phyloP scores from a whole-genome alignment of 1,140 invertebrate genomes.

The Lethrus apterus region DNA sequence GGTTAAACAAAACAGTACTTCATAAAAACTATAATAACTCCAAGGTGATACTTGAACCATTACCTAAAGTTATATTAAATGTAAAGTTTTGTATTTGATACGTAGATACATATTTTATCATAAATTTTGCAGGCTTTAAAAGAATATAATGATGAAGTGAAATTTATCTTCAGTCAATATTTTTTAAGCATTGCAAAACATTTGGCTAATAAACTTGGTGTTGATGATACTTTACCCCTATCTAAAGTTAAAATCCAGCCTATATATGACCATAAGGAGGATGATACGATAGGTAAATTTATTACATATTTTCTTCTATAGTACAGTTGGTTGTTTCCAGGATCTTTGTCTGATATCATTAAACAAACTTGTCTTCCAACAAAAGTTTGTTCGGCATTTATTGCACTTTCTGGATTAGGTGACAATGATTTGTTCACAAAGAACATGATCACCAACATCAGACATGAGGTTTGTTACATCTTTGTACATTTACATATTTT shows the following conservation, averaged over 20 bases:
- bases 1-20: not conserved
- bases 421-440: conserved; percentile 9
- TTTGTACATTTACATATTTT: too few species aligned
- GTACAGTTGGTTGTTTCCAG: too few species aligned
- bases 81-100: conserved; percentile 6
- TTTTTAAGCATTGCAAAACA: conserved; percentile 8
- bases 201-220: not conserved
- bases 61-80: conserved; percentile 6
- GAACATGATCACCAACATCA: conserved; percentile 12
- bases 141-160: conserved; percentile 13
- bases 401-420: conserved; percentile 12
- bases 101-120: too few species aligned
- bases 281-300: too few species aligned
- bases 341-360: conserved; percentile 1
- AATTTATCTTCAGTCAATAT: conserved; percentile 14
- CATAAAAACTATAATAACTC: conserved; percentile 9
- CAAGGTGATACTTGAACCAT: conserved; percentile 6
- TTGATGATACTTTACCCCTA: conserved; percentile 10
- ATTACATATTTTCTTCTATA: too few species aligned
- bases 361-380: not conserved
- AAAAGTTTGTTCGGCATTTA: conserved; percentile 8
- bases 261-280: too few species aligned
- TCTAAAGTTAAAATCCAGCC: conserved; percentile 1
- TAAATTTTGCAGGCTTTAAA: conserved; percentile 1
- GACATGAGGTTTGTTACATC: conserved; percentile 3